Base-by-base conservation (phyloP, 2,113 vertebrate genomes). In the Buteo buteo region DNA sequence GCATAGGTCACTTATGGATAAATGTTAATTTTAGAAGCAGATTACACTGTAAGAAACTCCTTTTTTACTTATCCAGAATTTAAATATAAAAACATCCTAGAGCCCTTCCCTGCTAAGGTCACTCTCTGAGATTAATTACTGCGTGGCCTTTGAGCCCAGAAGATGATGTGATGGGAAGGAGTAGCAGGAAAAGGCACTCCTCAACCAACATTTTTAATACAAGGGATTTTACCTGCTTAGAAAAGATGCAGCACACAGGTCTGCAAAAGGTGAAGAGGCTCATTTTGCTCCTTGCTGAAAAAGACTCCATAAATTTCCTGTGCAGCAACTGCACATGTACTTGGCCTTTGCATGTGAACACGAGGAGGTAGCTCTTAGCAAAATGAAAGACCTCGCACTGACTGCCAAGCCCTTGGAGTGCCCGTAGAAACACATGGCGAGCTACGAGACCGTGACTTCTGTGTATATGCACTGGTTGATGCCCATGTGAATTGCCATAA, bases 391-490 rank as follows among this genome's bases (percentile, higher is more conserved):
- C 59, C 52, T 66, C 0, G 0, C 1, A 0, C 70, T 50, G 64
- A 15, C 38, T 88, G 74, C 25, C 61, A 6, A 42, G n/a, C 32
- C 49, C 32, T 45, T 7, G 16, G 64, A 31, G 58, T 0, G 24
- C 18, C 57, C 26, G 14, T 6, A 18, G 64, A 40, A 61, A 54
- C 24, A 9, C 47, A 7, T 0, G 10, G 70, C 1, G 2, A 36
- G 58, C 18, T 52, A n/a, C 4, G 17, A 52, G 71, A 24, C 42
- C 0, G 0, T 34, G 62, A 26, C 86, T 55, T 17, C 64, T 50
- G 54, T 9, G 0, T 16, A 0, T 2, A 20, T 1, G 32, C 44
- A 1, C 40, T 38, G 54, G 14, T 16, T 25, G 29, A 9, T 44
- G 32, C 19, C 50, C 20, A 4, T 16, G 42, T 3, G 47, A 76